phyloP scores from a whole-genome alignment of 2,113 vertebrate species.

The Chloebia gouldiae region DNA sequence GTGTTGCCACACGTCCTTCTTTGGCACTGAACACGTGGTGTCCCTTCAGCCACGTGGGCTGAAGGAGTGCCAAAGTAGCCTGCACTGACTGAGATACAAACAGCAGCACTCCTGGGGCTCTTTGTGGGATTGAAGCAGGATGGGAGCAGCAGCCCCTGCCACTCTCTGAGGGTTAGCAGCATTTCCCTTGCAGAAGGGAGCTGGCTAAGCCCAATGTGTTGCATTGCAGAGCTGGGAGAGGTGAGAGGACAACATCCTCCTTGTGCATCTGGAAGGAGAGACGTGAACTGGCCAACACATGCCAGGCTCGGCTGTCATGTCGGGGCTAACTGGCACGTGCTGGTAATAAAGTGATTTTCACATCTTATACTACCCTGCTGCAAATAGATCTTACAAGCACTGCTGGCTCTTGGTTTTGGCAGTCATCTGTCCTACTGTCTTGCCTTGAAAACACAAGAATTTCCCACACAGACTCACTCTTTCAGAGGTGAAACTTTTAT shows the following conservation, averaged over 20 bases:
- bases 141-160: neutral
- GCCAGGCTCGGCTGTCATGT: accelerated
- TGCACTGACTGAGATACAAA: neutral
- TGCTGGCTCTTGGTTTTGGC: neutral
- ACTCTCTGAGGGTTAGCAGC: neutral
- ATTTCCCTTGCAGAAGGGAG: neutral
- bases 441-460: neutral
- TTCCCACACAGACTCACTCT: neutral
- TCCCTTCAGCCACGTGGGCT: neutral
- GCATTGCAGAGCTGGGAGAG: neutral
- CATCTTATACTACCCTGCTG: neutral
- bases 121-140: neutral
- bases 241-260: neutral
- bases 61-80: neutral
- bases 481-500: neutral
- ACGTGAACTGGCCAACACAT: neutral
- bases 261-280: neutral
- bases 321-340: neutral
- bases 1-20: neutral
- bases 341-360: neutral
- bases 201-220: neutral
- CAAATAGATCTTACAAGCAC: neutral
- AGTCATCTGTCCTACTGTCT: neutral
- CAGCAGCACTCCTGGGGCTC: neutral
- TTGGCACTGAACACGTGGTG: neutral